Conservation (phyloP, 2,113 vertebrate genomes). For the Apistogramma diplotaenia region DNA sequence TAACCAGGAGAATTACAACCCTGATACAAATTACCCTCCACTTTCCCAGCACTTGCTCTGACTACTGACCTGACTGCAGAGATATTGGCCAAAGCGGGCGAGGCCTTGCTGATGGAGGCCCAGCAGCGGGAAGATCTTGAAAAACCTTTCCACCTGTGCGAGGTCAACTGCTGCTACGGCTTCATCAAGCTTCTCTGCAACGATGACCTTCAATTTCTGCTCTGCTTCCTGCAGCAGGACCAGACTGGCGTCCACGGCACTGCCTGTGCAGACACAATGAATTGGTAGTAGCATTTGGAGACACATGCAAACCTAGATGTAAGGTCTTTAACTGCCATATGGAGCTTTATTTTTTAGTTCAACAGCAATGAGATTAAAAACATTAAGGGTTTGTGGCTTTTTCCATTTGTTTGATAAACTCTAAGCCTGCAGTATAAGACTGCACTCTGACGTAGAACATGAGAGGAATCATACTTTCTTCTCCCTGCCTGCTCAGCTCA, state of each 20-base stretch:
- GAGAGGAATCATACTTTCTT: slow-evolving; percentile 81
- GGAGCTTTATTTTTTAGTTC: not conserved
- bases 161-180: slow-evolving; percentile 89
- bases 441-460: not conserved
- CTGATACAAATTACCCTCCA: not conserved
- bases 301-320: not conserved
- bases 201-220: slow-evolving; percentile 88
- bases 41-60: not conserved
- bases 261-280: slow-evolving; percentile 75
- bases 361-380: not conserved
- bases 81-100: slow-evolving; percentile 92
- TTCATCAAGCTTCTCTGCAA: slow-evolving; percentile 87
- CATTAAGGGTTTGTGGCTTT: not conserved
- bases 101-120: slow-evolving; percentile 96
- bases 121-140: slow-evolving; percentile 97
- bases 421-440: not conserved
- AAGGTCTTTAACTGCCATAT: not conserved
- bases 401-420: not conserved
- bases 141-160: slow-evolving; percentile 94
- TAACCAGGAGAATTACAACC: not conserved
- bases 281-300: not conserved
- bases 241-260: slow-evolving; percentile 91
- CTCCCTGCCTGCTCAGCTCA: slow-evolving; percentile 94
- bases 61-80: slow-evolving; percentile 88
- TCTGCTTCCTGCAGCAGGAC: slow-evolving; percentile 92